A percentile compares a stretch with the other conserved stretches of the same genome.
Conservation (phyloP, 2,797 vertebrate species). For the Arremon aurantiirostris region DNA sequence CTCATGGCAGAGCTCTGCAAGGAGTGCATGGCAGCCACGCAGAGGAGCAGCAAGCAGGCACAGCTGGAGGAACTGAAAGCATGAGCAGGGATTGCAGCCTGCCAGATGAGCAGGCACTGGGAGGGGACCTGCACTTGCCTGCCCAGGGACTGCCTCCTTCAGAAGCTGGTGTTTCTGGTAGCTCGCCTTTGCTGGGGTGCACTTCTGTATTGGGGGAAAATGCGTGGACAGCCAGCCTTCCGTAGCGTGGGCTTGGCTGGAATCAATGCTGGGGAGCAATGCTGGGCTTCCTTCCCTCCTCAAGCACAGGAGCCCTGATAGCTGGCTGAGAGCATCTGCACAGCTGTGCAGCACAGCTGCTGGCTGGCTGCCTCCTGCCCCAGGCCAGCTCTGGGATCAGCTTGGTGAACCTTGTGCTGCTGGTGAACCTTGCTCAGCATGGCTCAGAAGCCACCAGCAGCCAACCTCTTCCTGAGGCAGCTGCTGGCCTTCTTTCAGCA, state of each 20-base stretch:
- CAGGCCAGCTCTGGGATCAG: neutral
- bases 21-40: neutral
- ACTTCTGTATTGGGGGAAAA: neutral
- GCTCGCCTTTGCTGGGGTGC: neutral
- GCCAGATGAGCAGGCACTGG: neutral
- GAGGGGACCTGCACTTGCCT: neutral
- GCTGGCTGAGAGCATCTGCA: neutral
- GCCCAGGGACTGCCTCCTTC: neutral
- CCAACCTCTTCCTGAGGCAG: neutral
- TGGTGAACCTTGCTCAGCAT: neutral
- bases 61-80: neutral
- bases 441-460: neutral
- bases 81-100: neutral
- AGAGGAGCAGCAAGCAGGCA: neutral
- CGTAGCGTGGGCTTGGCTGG: rapidly evolving
- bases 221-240: rapidly evolving
- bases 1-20: neutral
- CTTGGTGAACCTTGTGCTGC: neutral
- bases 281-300: neutral
- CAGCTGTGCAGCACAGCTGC: neutral
- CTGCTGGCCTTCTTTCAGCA: neutral
- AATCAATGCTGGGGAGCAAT: neutral
- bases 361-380: neutral
- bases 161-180: neutral
- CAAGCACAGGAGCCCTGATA: neutral